Evolutionary conservation across 2,113 vertebrate genomes (phyloP), one percentile per base, ranked within the genome.

Genomic region (Pipa parva): DNA sequence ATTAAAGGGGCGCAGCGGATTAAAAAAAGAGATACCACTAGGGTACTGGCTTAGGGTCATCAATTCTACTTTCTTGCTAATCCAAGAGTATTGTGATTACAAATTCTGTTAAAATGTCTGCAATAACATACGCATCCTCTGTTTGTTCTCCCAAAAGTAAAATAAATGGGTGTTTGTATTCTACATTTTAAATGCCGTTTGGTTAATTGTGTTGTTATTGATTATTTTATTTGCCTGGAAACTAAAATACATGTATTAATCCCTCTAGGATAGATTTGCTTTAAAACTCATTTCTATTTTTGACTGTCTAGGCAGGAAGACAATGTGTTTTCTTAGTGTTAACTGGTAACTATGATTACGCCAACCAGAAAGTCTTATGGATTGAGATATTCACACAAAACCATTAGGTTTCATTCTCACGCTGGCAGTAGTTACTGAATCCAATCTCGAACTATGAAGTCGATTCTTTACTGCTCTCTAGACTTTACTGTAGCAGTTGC

Each of bases 1-100:
- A 87, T 77, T 80, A 86, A 75, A 78, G 78, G 82, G 87, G 85
- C 78, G 65, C 79, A 75, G 78, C 81, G 85, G 80, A 84, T 85
- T 80, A 87, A 83, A 85, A 26, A n/a, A 83, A 85, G 87, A 81
- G 79, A 73, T 73, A 75, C 63, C 79, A 78, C 81, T 71, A 65
- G 77, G 81, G 76, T 74, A 79, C 77, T 81, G 85, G 83, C 76
- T 78, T 77, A 79, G 80, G 83, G 80, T 84, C 75, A 63, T 50
- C 62, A 73, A 76, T 63, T 59, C 29, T 28, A 71, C 72, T 74
- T 75, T 78, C 74, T 72, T 73, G 74, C 65, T 72, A 72, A 65
- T 73, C 75, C 71, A 77, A 82, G 75, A 77, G 77, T 78, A 69
- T 75, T 81, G 76, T 70, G 72, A 71, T 69, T 75, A 68, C 28